Percentiles rank a stretch among this genome's conserved stretches.
Evolutionary conservation across 92 coral and sea anemone genomes (phyloP).

Genomic region (Zoanthus sansibaricus): DNA sequence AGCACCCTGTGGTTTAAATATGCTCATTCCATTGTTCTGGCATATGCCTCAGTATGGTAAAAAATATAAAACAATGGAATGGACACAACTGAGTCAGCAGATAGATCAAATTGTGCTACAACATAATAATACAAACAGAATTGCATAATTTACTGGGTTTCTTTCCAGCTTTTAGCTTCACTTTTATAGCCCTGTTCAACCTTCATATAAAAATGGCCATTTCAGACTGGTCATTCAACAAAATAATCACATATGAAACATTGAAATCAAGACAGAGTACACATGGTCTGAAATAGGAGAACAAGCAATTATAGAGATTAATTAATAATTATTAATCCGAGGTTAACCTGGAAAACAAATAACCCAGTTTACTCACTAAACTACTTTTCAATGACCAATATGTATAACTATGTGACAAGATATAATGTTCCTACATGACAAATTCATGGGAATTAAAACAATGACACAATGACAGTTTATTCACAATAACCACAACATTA

Average conservation of each 20-base stretch:
- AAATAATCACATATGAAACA: conserved; percentile 34
- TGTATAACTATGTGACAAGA: conserved; percentile 17
- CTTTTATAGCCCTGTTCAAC: conserved; percentile 23
- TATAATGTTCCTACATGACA: conserved; percentile 10
- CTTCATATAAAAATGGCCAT: conserved; percentile 30
- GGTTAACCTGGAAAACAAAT: conserved; percentile 33
- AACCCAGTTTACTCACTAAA: conserved; percentile 37
- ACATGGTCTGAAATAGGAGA: conserved; percentile 36
- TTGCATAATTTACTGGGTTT: conserved; percentile 28
- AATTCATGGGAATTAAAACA: conserved; percentile 33
- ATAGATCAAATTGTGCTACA: conserved; percentile 31
- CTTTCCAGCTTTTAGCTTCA: conserved; percentile 27
- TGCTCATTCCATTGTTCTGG: too few relatives aligned
- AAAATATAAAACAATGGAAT: too few relatives aligned
- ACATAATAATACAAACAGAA: conserved; percentile 19
- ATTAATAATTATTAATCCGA: conserved; percentile 26
- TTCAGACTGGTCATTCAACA: conserved; percentile 34
- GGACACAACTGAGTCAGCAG: conserved; percentile 4
- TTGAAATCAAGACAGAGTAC: conserved; percentile 38
- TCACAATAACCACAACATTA: conserved; percentile 18
- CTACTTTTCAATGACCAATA: conserved; percentile 4
- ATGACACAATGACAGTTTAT: conserved; percentile 12
- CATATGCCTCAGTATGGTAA: too few relatives aligned
- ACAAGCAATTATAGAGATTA: conserved; percentile 27
- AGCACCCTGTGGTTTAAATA: too few relatives aligned